These are phyloP conservation scores for Tipula helvola DNA, from an alignment of 2,888 invertebrate genomes.

Conservation along the genomic window DNA sequence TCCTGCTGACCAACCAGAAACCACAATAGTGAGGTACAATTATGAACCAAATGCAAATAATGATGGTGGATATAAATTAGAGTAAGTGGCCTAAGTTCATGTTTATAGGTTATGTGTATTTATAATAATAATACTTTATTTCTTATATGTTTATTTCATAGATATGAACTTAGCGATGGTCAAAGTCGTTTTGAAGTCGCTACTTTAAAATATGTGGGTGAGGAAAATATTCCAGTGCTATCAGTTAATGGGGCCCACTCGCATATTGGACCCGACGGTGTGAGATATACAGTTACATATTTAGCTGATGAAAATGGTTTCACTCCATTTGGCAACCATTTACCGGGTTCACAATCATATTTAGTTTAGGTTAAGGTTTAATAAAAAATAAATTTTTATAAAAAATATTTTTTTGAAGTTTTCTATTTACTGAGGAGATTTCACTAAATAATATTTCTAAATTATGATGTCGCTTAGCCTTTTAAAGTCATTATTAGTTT, in stretches of 20 bases:
- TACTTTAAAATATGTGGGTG: not conserved
- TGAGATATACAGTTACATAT: constrained; percentile 40
- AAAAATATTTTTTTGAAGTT: too few species aligned
- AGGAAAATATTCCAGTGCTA: not conserved
- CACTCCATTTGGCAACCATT: constrained; percentile 37
- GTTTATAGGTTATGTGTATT: too few species aligned
- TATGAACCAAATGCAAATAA: not conserved
- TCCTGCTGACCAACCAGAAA: not conserved
- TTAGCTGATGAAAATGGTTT: constrained; percentile 39
- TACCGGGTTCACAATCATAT: constrained; percentile 22
- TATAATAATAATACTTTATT: too few species aligned
- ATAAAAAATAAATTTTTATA: too few species aligned
- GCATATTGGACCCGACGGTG: constrained; percentile 45
- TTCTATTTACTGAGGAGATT: too few species aligned
- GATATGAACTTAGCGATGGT: not conserved
- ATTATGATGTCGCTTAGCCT: too few species aligned
- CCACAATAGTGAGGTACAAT: not conserved
- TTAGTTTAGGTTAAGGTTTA: too few species aligned
- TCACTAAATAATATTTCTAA: too few species aligned
- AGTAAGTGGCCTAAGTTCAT: not conserved
- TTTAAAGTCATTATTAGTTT: too few species aligned
- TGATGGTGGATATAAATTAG: not conserved
- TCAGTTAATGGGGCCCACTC: constrained; percentile 27
- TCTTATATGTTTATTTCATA: not conserved
- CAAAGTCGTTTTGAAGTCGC: not conserved